phyloP scores from a whole-genome alignment of 1,140 invertebrate species.

The Scaptomyza montana region DNA sequence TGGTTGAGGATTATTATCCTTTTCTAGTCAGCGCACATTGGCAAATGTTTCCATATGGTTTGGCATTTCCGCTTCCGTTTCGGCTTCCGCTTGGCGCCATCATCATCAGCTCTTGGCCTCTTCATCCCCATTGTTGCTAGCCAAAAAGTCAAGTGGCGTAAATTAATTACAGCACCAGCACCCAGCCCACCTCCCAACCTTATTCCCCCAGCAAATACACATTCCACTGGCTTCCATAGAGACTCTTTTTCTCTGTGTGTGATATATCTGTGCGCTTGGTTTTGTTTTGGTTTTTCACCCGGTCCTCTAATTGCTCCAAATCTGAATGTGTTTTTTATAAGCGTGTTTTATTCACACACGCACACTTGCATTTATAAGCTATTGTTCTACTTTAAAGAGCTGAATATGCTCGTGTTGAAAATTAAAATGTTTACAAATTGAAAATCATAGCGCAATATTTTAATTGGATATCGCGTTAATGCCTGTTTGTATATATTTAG shows the following conservation, averaged over 20 bases:
- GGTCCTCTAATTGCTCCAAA: slow-evolving; percentile 51
- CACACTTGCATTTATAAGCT: slow-evolving; percentile 1
- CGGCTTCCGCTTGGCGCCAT: slow-evolving; percentile 36
- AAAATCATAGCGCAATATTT: slow-evolving; percentile 71
- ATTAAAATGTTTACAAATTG: slow-evolving; percentile 55
- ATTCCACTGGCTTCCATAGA: slow-evolving; percentile 5
- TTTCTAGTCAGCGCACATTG: slow-evolving; percentile 51
- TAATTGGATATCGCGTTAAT: slow-evolving; percentile 60
- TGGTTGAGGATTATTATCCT: slow-evolving; percentile 42
- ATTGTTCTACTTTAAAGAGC: slow-evolving; percentile 41
- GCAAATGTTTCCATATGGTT: slow-evolving; percentile 76
- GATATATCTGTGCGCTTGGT: slow-evolving; percentile 39
- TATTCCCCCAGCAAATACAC: not conserved
- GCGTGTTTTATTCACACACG: not conserved
- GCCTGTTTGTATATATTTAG: slow-evolving; percentile 9
- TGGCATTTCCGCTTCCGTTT: slow-evolving; percentile 64
- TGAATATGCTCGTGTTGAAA: slow-evolving; percentile 18
- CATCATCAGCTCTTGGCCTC: slow-evolving; percentile 19
- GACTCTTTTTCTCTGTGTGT: not conserved
- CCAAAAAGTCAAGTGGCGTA: slow-evolving; percentile 72
- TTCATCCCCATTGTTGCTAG: slow-evolving; percentile 37
- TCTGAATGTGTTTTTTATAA: slow-evolving; percentile 11
- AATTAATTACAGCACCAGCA: slow-evolving; percentile 69
- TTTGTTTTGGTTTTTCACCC: slow-evolving; percentile 25
- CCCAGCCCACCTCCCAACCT: not conserved